These are phyloP conservation scores for Lordiphosa andalusiaca DNA, from an alignment of 2,888 invertebrate species.

Conservation along the genomic window DNA sequence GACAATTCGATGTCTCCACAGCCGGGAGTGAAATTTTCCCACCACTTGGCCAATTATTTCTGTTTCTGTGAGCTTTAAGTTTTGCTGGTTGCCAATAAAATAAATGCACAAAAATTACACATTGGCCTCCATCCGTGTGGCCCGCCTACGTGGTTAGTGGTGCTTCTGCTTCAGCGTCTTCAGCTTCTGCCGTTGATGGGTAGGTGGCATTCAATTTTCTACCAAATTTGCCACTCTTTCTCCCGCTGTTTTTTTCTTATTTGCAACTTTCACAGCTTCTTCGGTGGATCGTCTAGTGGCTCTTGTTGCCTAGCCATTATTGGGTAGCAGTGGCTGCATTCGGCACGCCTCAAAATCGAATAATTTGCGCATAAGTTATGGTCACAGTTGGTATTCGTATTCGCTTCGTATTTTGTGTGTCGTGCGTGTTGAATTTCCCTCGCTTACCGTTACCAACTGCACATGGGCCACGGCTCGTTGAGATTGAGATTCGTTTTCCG, in stretches of 20 bases:
- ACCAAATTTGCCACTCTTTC: constrained; percentile 66
- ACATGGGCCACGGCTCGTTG: constrained; percentile 66
- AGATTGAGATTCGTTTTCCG: constrained; percentile 10
- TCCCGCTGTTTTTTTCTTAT: constrained; percentile 27
- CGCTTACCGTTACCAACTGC: constrained; percentile 63
- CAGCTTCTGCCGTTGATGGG: constrained; percentile 23
- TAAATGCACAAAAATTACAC: constrained; percentile 59
- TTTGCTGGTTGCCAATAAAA: constrained; percentile 44
- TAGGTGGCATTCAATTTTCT: constrained; percentile 60
- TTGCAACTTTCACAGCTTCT: constrained; percentile 71
- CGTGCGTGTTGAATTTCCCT: constrained; percentile 70
- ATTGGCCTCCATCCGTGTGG: constrained; percentile 52
- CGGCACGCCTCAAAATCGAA: constrained; percentile 70
- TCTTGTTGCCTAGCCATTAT: constrained; percentile 47
- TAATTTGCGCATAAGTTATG: constrained; percentile 78
- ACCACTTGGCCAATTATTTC: constrained; percentile 58
- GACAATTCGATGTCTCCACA: constrained; percentile 34
- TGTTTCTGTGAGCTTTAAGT: constrained; percentile 16
- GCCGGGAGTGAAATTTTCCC: constrained; percentile 58
- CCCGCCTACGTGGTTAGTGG: constrained; percentile 63
- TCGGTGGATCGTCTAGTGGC: constrained; percentile 54
- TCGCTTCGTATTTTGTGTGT: constrained; percentile 32
- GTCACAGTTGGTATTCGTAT: constrained; percentile 57
- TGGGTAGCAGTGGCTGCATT: constrained; percentile 64
- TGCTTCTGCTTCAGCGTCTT: constrained; percentile 9